Evolutionary conservation across 2,113 vertebrate species (phyloP).

Genomic region (Rhinolophus ferrumequinum): DNA sequence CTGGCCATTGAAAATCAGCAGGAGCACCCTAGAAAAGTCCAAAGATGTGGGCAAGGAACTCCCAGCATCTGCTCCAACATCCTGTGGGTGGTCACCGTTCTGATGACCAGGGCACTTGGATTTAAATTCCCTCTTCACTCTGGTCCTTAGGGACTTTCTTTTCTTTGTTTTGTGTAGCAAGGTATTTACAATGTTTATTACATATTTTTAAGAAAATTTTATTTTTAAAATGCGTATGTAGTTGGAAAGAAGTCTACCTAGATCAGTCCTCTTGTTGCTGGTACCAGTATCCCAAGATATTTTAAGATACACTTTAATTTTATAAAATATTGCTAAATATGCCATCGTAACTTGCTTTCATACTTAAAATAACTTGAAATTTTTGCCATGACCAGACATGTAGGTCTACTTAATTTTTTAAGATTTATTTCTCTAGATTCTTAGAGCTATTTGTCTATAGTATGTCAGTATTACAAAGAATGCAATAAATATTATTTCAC

Average conservation of each 20-base stretch:
- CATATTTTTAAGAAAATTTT: background rate
- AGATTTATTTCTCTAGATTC: conserved; percentile 28
- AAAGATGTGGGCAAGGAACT: background rate
- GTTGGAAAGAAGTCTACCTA: conserved; percentile 8
- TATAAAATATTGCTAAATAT: background rate
- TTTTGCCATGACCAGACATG: background rate
- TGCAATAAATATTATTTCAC: background rate
- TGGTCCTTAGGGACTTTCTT: background rate
- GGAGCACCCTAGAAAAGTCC: background rate
- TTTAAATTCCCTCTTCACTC: background rate
- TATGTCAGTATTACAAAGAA: background rate
- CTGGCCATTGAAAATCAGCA: background rate
- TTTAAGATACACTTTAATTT: background rate
- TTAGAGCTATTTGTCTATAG: background rate
- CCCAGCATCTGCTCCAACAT: background rate
- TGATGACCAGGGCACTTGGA: background rate
- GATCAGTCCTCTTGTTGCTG: background rate
- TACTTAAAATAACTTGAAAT: background rate
- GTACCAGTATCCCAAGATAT: background rate
- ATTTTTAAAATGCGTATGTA: background rate
- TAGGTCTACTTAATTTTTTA: background rate
- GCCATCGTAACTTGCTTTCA: background rate
- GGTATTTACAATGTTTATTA: background rate
- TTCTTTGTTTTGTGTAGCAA: conserved; percentile 29
- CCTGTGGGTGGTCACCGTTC: background rate